Base-by-base conservation (phyloP, 2,888 invertebrate species). In the Nebria salina region DNA sequence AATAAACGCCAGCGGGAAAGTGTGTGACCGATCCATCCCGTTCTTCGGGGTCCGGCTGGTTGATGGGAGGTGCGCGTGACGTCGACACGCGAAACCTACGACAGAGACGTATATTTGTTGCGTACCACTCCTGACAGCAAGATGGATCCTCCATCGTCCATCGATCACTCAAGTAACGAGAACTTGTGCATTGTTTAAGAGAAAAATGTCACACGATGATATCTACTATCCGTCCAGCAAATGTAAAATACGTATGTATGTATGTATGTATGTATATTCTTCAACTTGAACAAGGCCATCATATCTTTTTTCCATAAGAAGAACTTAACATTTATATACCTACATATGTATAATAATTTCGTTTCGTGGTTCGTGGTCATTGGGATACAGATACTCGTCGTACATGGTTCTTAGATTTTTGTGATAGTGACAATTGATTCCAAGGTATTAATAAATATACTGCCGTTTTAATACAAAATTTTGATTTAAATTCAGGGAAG, bases 61-160 rank as follows among this genome's bases (percentile, higher is more conserved):
- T 43, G 70, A 25, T 20, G 70, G 41, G 54, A 54, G 26, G 72
- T 54, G 26, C 73, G n/a, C 43, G 65, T 65, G 26, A 73, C 65
- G 65, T 20, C 78, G 77, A 73, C 73, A 73, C 73, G 73, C 73
- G 73, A 73, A 41, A 41, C 73, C 42, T 34, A 73, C 73, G 73
- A 73, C 73, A 73, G 73, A 73, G 81, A 82, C 81, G 82, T 82
- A 82, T 77, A 82, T 75, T 82, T 65, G 74, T 54, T 75, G 82
- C 72, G 72, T 80, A 80, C 68, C 82, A 76, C 77, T 72, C 66
- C 26, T 82, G 83, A 83, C 82, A 83, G 80, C 42, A 81, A 83
- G 83, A 83, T 83, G 83, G 83, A 83, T 83, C 83, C 81, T 82
- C 77, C 82, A 82, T 82, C 81, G 82, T 75, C 82, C 82, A 83